Percentiles rank a stretch among this genome's conserved stretches.
Conservation (phyloP, 2,888 invertebrate species). For the Brachynemurus nebulosus region DNA sequence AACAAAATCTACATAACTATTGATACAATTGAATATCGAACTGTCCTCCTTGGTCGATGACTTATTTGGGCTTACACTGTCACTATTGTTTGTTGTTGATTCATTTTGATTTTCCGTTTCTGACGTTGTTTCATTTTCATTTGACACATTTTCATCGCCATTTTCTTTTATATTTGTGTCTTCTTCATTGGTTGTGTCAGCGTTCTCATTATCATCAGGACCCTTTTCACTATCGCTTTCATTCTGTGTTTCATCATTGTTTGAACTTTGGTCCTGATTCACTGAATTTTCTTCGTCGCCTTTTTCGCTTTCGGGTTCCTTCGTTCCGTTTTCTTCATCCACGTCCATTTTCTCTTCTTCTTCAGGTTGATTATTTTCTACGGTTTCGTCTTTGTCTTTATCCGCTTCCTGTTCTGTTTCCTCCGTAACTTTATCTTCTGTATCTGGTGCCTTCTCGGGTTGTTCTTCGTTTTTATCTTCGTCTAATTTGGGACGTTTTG, state of each 20-base stretch:
- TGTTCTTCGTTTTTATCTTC: no score
- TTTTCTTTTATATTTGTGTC: not conserved
- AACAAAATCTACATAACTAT: conserved; percentile 11
- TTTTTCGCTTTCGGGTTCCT: conserved; percentile 6
- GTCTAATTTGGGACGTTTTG: no score
- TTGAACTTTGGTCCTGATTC: conserved; percentile 6
- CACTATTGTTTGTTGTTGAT: no score
- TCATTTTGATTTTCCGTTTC: no score
- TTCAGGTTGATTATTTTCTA: conserved; percentile 9
- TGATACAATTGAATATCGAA: no score
- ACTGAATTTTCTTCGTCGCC: conserved; percentile 12
- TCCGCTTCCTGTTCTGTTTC: conserved; percentile 10
- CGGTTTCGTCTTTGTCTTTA: conserved; percentile 5
- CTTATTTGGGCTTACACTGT: no score
- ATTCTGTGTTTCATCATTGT: conserved; percentile 11
- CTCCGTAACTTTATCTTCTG: conserved; percentile 9
- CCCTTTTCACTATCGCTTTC: not conserved
- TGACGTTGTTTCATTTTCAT: not conserved
- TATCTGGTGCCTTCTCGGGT: no score
- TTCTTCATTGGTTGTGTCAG: conserved; percentile 3
- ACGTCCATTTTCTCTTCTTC: conserved; percentile 10
- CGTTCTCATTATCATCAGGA: conserved; percentile 11
- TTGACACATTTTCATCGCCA: not conserved
- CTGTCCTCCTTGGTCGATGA: no score
- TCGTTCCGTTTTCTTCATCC: conserved; percentile 1